Base-by-base conservation (phyloP, 1,140 invertebrate species). In the Papilio aristodemus region DNA sequence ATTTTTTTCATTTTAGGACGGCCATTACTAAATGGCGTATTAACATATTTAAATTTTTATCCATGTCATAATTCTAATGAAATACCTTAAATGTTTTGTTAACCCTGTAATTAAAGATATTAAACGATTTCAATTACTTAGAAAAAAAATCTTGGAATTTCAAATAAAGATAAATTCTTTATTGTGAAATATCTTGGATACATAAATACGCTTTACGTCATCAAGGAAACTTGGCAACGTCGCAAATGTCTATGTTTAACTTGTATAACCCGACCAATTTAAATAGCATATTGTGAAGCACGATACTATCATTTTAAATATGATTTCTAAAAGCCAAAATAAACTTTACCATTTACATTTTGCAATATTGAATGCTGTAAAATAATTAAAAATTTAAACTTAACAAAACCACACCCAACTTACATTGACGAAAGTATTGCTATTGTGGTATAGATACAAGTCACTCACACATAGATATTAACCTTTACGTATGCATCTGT, bases 181-280 rank as follows among this genome's bases (percentile, higher is more conserved):
- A 41, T 50, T 66, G 25, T 11, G 41, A 66, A 66, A 36, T 32
- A 32, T 17, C 62, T 64, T 43, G 25, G 46, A 64, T n/a, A 25
- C 6, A 13, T 46, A 62, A 60, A 64, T 64, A 64, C 36, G 41
- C 27, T 66, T 75, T 70, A 75, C 77, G 78, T 80, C 75, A 78
- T 67, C 54, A 19, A 73, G 69, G 60, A 64, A 73, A 69, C 57
- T 70, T 72, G 70, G 71, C 74, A 73, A 75, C 70, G 76, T 76
- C 74, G 72, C 71, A 79, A 54, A 38, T 60, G 14, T 75, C 83
- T 79, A 83, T 85, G 54, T 82, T 78, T 72, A 57, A 60, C 11
- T 70, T 10, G 63, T 82, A 85, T 80, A 80, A 85, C 54, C 73
- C 81, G 58, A 78, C 83, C 36, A 77, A 83, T 76, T 83, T 75